These are phyloP conservation scores for Agrotis puta DNA, from an alignment of 2,888 invertebrate genomes.

Conservation along the genomic window DNA sequence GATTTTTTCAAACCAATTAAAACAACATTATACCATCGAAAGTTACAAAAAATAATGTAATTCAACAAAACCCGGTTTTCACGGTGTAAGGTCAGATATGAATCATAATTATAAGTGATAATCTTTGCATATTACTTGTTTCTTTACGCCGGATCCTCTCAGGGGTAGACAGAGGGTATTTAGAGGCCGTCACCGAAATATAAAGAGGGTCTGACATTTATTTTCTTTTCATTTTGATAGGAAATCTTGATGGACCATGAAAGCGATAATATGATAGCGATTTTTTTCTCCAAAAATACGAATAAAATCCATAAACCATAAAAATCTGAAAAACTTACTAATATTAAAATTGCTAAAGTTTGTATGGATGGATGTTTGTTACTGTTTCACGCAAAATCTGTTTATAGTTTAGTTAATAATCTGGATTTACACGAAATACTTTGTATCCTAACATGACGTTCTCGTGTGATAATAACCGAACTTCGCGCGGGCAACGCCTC, in stretches of 20 bases:
- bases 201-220: slow-evolving; percentile 50
- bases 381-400: no score
- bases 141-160: slow-evolving; percentile 38
- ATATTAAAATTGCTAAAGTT: no score
- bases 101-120: slow-evolving; percentile 69
- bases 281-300: no score
- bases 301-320: no score
- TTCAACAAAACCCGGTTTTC: slow-evolving; percentile 59
- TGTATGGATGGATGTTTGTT: no score
- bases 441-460: no score
- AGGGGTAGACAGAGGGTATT: slow-evolving; percentile 46
- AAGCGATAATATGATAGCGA: neutral
- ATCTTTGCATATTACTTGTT: slow-evolving; percentile 60
- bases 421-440: no score
- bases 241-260: neutral
- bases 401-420: no score
- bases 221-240: slow-evolving; percentile 12
- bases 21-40: slow-evolving; percentile 34
- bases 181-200: slow-evolving; percentile 23
- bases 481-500: no score
- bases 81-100: slow-evolving; percentile 65
- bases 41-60: slow-evolving; percentile 59
- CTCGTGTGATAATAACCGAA: no score
- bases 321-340: no score
- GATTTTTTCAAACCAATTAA: slow-evolving; percentile 36